Percentiles rank a stretch among this genome's conserved stretches.
Conservation (phyloP, 2,797 vertebrate species). For the Fringilla coelebs region DNA sequence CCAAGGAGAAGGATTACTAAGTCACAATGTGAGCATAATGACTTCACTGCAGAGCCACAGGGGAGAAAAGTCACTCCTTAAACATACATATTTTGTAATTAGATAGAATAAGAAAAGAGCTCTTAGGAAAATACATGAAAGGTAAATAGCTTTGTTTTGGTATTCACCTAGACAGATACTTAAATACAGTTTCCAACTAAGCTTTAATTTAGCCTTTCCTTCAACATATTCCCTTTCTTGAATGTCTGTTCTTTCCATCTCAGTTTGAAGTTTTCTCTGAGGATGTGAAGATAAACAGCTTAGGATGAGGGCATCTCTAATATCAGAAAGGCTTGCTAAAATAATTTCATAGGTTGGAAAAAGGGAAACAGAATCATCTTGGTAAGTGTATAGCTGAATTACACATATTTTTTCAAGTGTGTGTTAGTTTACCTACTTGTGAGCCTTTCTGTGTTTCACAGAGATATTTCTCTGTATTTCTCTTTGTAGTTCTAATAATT, state of each 20-base stretch:
- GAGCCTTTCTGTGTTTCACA: not conserved
- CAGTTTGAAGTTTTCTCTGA: slow-evolving; percentile 43
- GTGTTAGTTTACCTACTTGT: not conserved
- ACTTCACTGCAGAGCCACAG: not conserved
- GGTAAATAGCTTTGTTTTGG: slow-evolving; percentile 63
- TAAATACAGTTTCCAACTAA: slow-evolving; percentile 24
- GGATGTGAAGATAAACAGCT: slow-evolving; percentile 36
- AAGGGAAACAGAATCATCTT: not conserved
- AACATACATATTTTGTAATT: slow-evolving; percentile 59
- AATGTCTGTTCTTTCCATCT: not conserved
- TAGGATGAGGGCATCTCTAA: slow-evolving; percentile 23
- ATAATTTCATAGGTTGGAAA: not conserved
- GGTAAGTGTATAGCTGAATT: not conserved
- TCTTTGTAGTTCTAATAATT: not conserved
- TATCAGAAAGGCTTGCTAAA: not conserved
- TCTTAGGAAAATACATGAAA: not conserved
- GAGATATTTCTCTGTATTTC: not conserved
- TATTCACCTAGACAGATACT: slow-evolving; percentile 39
- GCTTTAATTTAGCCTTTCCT: slow-evolving; percentile 47
- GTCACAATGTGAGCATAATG: slow-evolving; percentile 60
- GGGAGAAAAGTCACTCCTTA: slow-evolving; percentile 55
- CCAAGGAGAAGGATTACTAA: slow-evolving; percentile 62
- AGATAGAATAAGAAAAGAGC: slow-evolving; percentile 33
- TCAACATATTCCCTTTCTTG: not conserved
- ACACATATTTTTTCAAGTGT: not conserved